phyloP scores from a whole-genome alignment of 2,113 vertebrate genomes.

The Cottus gobio region DNA sequence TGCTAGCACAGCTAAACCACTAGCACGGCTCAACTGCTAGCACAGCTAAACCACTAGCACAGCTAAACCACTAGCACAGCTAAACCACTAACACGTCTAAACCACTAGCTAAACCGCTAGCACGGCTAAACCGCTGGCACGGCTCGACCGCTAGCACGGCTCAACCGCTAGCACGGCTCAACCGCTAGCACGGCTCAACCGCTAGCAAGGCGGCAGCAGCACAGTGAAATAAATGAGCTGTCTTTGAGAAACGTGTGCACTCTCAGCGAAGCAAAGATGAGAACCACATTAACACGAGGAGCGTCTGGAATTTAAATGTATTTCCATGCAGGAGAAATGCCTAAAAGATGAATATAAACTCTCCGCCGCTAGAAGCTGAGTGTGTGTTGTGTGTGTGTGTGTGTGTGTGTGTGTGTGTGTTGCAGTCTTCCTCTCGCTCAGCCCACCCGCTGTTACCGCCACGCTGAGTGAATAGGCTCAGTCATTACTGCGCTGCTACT shows the following conservation, averaged over 20 bases:
- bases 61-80: no score
- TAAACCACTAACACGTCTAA: no score
- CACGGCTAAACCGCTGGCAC: no score
- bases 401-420: slow-evolving; percentile 21
- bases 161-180: no score
- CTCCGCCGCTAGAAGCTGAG: background rate
- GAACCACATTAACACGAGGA: slow-evolving; percentile 28
- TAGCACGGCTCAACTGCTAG: no score
- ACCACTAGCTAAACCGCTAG: no score
- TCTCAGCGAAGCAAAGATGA: slow-evolving; percentile 6
- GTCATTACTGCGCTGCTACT: slow-evolving; percentile 75
- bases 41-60: no score
- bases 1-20: no score
- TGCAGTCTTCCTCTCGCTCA: slow-evolving; percentile 36
- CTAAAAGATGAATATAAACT: slow-evolving; percentile 23
- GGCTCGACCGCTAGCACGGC: no score
- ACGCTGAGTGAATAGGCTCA: slow-evolving; percentile 75
- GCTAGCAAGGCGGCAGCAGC: background rate
- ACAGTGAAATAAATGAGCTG: background rate
- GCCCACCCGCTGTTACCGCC: slow-evolving; percentile 61
- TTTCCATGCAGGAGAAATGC: background rate
- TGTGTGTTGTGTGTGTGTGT: background rate
- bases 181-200: background rate
- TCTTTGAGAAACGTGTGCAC: slow-evolving; percentile 19
- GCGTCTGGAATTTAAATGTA: slow-evolving; percentile 32